Evolutionary conservation across 2,888 invertebrate genomes (phyloP), one percentile per base, ranked within the genome.

Genomic region (Perdita meconis): DNA sequence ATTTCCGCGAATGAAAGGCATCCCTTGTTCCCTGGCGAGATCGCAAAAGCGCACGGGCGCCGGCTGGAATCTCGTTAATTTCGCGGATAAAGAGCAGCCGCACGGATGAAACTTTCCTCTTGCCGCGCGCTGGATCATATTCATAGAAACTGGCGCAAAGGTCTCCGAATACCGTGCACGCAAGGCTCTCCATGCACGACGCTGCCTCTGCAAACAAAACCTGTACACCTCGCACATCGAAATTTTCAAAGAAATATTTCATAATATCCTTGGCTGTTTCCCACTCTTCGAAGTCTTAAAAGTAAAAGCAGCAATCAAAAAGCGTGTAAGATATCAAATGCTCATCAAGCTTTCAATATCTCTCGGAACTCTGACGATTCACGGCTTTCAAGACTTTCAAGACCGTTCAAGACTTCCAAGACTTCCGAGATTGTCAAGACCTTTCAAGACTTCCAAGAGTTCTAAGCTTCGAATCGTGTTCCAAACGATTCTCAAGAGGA

Each of bases 41-140:
- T 36, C 47, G 56, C n/a, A 8, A 40, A 36, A 47, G 40, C 56
- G 13, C 36, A 10, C 42, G 42, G 36, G 24, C 13, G 13, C 12
- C 36, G 61, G 36, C 42, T 50, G 71, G 78, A 81, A 81, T 78
- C 71, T 71, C 63, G 69, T 82, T 82, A 81, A 82, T 82, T 81
- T 75, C 44, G 55, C 59, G 66, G 42, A 71, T 74, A 81, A 71
- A 71, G 65, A 51, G 57, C 60, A n/a, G 42, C 56, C 42, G 59
- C 50, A 12, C 55, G n/a, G 40, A 38, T 22, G 22, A 44, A 81
- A 78, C 56, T 75, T 81, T 71, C 64, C 47, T 44, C 26, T 38
- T 44, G 66, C 63, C 53, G 42, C 16, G 44, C 65, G 10, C 47
- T 13, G 66, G 56, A 72, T 74, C 71, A 81, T 81, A 75, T 81